Evolutionary conservation across 2,113 vertebrate genomes (phyloP), one percentile per base, ranked within the genome.

Genomic region (Opisthocomus hoazin): DNA sequence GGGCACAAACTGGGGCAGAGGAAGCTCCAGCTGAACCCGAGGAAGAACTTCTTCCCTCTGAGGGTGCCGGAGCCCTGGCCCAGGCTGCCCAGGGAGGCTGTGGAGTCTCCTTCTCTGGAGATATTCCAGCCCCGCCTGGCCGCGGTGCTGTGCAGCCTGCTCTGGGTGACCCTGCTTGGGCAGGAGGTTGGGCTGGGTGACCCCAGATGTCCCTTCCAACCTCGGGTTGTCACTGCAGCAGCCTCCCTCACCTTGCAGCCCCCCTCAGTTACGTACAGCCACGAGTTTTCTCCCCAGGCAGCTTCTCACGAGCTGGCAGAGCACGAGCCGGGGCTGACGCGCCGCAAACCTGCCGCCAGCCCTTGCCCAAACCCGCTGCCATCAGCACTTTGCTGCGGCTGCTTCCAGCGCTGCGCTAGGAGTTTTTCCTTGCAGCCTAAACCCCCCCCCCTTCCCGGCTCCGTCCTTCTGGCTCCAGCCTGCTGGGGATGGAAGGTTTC

Each of bases 401-500:
- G 48, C 88, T 94, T 73, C 89, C 82, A 94, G 74, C 10, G 19
- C 84, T n/a, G 37, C 76, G 89, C 22, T 8, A 24, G 84, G 63
- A 83, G 65, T 22, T 93, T 93, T 96, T 66, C 58, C 87, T 90
- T n/a, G 37, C 51, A 91, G 73, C 66, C 56, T n/a, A 64, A 89
- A 30, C 32, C 53, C 34, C 39, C 63, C 54, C 34, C 50, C 85
- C 61, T n/a, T 77, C 11, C 84, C 26, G 48, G 70, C 89, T 97
- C 91, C 78, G 56, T 90, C 87, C 76, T 89, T 58, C 94, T 96
- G 96, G 89, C 94, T 96, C 86, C 90, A 85, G 70, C 93, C 84
- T 88, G 20, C 84, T 48, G 78, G 83, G 91, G 90, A 89, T 95
- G 90, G 92, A 88, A 87, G 96, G 48, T 51, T 93, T 94, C 95